A percentile compares a stretch with the other conserved stretches of the same genome.
Evolutionary conservation across 2,888 invertebrate genomes (phyloP).

Genomic region (Brachyopa scutellaris): DNA sequence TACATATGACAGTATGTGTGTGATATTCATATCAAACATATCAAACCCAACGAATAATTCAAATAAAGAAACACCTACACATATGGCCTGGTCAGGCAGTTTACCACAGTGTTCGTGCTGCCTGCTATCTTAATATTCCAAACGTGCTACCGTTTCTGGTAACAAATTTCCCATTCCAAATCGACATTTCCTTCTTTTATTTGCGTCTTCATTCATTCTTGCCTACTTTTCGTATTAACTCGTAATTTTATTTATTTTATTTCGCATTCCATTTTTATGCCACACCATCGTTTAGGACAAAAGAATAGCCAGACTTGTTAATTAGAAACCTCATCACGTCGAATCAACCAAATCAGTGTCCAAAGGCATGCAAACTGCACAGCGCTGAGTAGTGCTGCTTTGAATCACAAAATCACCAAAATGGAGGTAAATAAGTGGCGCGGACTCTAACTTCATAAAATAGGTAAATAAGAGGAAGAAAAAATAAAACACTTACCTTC

Average conservation of each 20-base stretch:
- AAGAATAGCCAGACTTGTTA: not conserved
- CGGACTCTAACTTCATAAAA: not conserved
- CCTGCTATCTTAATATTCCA: slow-evolving; percentile 42
- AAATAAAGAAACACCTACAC: not conserved
- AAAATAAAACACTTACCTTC: slow-evolving; percentile 86
- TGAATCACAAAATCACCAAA: too few species aligned
- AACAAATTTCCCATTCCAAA: slow-evolving; percentile 42
- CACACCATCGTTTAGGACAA: slow-evolving; percentile 41
- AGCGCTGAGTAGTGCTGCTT: slow-evolving; percentile 18
- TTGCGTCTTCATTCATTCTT: slow-evolving; percentile 12
- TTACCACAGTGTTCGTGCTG: too few species aligned
- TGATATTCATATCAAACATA: slow-evolving; percentile 1
- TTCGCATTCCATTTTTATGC: slow-evolving; percentile 59
- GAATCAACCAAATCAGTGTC: slow-evolving; percentile 41
- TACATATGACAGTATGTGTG: slow-evolving; percentile 7
- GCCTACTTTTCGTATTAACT: slow-evolving; percentile 35
- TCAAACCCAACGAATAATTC: not conserved
- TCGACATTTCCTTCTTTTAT: slow-evolving; percentile 54
- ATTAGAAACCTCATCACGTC: slow-evolving; percentile 54
- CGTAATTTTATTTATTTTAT: slow-evolving; percentile 59
- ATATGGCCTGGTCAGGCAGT: too few species aligned
- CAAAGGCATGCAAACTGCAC: slow-evolving; percentile 31
- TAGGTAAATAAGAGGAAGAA: not conserved
- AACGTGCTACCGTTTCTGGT: slow-evolving; percentile 27
- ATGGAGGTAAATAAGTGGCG: too few species aligned